Conservation (phyloP, 2,797 vertebrate genomes). For the Pseudochirops cupreus region DNA sequence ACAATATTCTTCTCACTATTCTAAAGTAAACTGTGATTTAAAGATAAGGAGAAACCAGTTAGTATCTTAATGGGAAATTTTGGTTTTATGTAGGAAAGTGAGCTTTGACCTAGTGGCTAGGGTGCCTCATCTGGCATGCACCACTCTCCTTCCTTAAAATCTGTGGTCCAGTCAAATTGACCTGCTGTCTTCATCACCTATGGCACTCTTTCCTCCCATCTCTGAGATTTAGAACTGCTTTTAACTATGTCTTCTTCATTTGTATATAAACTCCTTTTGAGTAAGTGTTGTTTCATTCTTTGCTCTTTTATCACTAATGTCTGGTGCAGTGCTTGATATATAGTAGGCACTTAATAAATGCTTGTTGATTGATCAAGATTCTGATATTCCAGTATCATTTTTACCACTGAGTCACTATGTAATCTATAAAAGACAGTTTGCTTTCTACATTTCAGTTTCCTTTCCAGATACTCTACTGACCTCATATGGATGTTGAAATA, state of each 20-base stretch:
- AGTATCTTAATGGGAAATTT: neutral
- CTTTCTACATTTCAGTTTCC: neutral
- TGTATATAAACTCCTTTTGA: neutral
- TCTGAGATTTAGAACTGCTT: neutral
- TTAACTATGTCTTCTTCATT: neutral
- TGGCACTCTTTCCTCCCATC: neutral
- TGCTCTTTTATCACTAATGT: neutral
- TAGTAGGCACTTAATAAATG: neutral
- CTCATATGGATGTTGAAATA: neutral
- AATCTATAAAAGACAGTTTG: neutral
- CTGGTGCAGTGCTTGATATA: neutral
- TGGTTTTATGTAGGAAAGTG: neutral
- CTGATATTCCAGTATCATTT: neutral
- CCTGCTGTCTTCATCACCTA: neutral
- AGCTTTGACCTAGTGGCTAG: neutral
- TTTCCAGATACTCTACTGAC: neutral
- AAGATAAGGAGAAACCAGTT: neutral
- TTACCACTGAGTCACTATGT: neutral
- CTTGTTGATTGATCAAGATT: neutral
- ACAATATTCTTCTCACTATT: neutral
- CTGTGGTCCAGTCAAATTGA: neutral
- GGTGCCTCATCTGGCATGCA: neutral
- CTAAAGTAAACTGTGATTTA: neutral
- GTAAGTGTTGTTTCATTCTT: neutral
- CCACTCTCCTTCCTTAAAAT: neutral